Conservation (phyloP, 2,113 vertebrate species). For the Himantopus leucocephalus region DNA sequence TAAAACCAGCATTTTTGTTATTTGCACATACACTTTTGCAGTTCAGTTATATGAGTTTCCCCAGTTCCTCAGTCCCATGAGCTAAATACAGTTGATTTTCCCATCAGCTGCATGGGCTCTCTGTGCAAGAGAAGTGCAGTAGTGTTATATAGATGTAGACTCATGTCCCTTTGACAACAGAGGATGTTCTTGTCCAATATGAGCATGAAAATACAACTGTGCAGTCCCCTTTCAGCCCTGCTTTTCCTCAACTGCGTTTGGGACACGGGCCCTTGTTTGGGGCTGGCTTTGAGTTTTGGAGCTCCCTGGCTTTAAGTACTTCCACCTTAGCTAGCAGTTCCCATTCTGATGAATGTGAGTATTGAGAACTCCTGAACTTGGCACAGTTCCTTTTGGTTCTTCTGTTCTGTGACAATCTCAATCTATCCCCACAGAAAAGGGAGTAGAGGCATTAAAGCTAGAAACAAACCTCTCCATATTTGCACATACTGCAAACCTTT, state of each 20-base stretch:
- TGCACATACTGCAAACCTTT: no score
- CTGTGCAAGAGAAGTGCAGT: not conserved
- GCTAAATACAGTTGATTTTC: not conserved
- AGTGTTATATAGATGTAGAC: not conserved
- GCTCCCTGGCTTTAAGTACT: not conserved
- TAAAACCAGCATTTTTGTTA: not conserved
- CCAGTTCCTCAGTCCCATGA: not conserved
- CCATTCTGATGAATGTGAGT: not conserved
- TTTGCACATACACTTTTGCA: not conserved
- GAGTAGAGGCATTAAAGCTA: no score
- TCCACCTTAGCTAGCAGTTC: not conserved
- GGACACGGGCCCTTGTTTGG: not conserved
- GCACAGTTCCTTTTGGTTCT: not conserved
- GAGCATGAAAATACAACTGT: not conserved
- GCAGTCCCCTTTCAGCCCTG: not conserved
- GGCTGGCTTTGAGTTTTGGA: not conserved
- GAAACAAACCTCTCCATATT: no score
- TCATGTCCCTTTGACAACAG: not conserved
- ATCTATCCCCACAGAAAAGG: no score
- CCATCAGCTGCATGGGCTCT: not conserved
- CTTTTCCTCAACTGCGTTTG: not conserved
- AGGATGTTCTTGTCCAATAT: not conserved
- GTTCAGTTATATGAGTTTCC: not conserved
- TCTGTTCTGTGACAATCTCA: not conserved
- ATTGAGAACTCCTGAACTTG: not conserved